Base-by-base conservation (phyloP, 2,797 vertebrate species). In the Darevskia mixta region DNA sequence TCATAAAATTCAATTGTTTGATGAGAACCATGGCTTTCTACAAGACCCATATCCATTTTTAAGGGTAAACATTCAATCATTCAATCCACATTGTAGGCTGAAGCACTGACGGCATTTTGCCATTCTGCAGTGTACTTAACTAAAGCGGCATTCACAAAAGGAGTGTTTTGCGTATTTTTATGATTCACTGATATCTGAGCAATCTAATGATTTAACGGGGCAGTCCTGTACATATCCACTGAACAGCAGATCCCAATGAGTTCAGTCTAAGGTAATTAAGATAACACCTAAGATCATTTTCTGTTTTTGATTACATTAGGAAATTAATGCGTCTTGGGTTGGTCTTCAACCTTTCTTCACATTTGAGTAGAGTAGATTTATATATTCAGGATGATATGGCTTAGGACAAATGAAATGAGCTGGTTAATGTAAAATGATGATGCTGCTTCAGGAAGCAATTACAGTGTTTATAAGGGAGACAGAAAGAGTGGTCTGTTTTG, bases 381-480 rank as follows among this genome's bases (percentile, higher is more conserved):
- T 38, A 83, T 86, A 25, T 64, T 93, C 69, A 58, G 67, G 10
- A 2, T n/a, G 90, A 88, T 3, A 66, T 86, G 89, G 87, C n/a
- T 6, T 35, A 72, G 55, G n/a, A 75, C 18, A 49, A 67, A 81
- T 89, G 78, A 81, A 61, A 18, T 86, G 35, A 10, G n/a, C 49
- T 87, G 83, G n/a, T 17, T 77, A 86, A 86, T 35, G 73, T 38
- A 73, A 85, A 73, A 73, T 81, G 49, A 55, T 73, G 29, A 49
- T 38, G 25, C 25, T 25, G 32, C 25, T 73, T 35, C 73, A 38
- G 35, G 27, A 32, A 73, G n/a, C 6, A 43, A 58, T 25, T 58
- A 10, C 8, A 58, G 1, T 45, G 7, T 35, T 79, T 55, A 55
- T 69, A 17, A n/a, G 76, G 76, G 35, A 86, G 67, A 66, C 55